Percentiles rank a stretch among this genome's conserved stretches.
Conservation (phyloP, 2,113 vertebrate species). For the Strigops habroptila region DNA sequence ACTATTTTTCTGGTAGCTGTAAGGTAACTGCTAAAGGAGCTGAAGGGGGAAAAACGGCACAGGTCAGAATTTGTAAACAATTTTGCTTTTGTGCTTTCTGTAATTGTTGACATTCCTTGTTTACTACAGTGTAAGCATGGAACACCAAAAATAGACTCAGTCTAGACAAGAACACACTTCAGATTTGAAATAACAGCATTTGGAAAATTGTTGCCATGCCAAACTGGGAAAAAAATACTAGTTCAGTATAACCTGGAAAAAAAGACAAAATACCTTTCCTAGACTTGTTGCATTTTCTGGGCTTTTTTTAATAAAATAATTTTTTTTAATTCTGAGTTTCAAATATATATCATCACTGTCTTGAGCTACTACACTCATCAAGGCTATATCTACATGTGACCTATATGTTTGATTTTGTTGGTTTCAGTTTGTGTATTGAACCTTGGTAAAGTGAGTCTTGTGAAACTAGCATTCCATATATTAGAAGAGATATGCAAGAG, state of each 20-base stretch:
- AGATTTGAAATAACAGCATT: not conserved
- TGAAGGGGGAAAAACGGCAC: not conserved
- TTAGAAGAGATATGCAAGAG: not conserved
- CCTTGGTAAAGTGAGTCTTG: accelerated
- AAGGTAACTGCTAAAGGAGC: not conserved
- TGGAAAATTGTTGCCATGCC: not conserved
- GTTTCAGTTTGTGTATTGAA: not conserved
- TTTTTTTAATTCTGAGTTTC: not conserved
- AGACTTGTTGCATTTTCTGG: not conserved
- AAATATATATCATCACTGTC: not conserved
- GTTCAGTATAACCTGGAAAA: not conserved
- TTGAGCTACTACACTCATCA: not conserved
- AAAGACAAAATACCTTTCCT: not conserved
- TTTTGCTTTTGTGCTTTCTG: not conserved
- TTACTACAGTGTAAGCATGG: not conserved
- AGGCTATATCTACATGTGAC: not conserved
- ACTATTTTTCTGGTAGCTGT: not conserved
- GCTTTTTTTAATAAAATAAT: not conserved
- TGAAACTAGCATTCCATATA: not conserved
- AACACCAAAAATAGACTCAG: not conserved
- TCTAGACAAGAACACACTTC: not conserved
- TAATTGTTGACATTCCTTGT: not conserved
- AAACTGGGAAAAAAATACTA: not conserved
- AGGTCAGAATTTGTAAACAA: not conserved
- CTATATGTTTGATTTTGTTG: not conserved